Conservation (phyloP, 2,888 invertebrate genomes). For the Hydropsyche betteni region DNA sequence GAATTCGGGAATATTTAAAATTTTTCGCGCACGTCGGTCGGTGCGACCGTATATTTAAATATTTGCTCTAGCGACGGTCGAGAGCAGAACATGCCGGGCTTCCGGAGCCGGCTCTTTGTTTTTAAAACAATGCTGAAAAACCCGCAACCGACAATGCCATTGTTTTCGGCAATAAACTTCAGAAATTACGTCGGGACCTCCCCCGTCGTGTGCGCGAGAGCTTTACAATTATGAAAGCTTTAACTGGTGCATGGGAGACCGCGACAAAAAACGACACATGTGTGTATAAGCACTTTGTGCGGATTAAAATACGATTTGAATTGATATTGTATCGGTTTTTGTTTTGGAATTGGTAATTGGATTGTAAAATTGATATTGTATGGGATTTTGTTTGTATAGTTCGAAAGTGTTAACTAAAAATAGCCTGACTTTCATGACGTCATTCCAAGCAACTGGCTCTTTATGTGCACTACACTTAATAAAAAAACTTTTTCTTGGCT, state of each 20-base stretch:
- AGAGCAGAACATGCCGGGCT: slow-evolving; percentile 30
- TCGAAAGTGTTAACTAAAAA: too few species aligned
- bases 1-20: too few species aligned
- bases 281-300: too few species aligned
- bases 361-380: too few species aligned
- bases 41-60: neutral
- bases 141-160: slow-evolving; percentile 38
- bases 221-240: slow-evolving; percentile 32
- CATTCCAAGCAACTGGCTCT: too few species aligned
- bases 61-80: slow-evolving; percentile 15
- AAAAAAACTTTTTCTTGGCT: too few species aligned
- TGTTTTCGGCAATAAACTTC: slow-evolving; percentile 40
- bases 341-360: too few species aligned
- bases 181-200: slow-evolving; percentile 35
- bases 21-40: neutral
- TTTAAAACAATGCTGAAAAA: slow-evolving; percentile 39
- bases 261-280: neutral
- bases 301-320: too few species aligned
- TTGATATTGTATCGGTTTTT: too few species aligned
- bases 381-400: too few species aligned
- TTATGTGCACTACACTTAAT: too few species aligned
- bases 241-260: slow-evolving; percentile 20
- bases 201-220: slow-evolving; percentile 28
- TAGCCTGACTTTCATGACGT: too few species aligned
- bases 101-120: slow-evolving; percentile 33